Percentiles rank a stretch among this genome's conserved stretches.
phyloP scores from a whole-genome alignment of 1,140 invertebrate genomes.

The Bursaphelenchus mucronatus region DNA sequence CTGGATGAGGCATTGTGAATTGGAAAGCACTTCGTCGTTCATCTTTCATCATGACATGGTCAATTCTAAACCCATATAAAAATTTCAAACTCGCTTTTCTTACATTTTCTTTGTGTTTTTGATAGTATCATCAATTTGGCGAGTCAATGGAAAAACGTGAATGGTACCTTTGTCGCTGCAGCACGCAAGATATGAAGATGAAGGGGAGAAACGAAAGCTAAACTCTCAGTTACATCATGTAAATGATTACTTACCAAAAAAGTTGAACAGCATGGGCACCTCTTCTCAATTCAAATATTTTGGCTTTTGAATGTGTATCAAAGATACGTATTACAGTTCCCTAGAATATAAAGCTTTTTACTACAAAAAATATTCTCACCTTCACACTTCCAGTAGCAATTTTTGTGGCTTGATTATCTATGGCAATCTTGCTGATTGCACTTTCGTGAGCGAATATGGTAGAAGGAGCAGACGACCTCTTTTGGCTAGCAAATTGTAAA shows the following conservation, averaged over 20 bases:
- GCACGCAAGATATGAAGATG: conserved; percentile 19
- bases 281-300: conserved; percentile 13
- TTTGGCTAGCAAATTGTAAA: conserved; percentile 20
- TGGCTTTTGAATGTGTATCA: conserved; percentile 22
- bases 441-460: conserved; percentile 25
- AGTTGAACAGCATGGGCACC: conserved; percentile 16
- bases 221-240: neutral
- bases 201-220: conserved; percentile 19
- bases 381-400: conserved; percentile 25
- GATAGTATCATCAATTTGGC: conserved; percentile 12
- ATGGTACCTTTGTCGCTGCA: conserved; percentile 25
- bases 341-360: conserved; percentile 5
- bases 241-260: conserved; percentile 8
- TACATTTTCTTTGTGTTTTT: conserved; percentile 22
- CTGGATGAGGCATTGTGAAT: conserved; percentile 25
- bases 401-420: conserved; percentile 27
- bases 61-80: conserved; percentile 18
- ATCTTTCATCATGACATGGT: conserved; percentile 20
- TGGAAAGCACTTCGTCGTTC: conserved; percentile 16
- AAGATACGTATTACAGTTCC: conserved; percentile 22
- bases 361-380: conserved; percentile 9
- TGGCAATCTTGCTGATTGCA: conserved; percentile 20
- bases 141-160: conserved; percentile 16
- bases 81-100: neutral
- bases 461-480: conserved; percentile 8